Base-by-base conservation (phyloP, 1,140 invertebrate genomes). In the Drosophila pectinifera region DNA sequence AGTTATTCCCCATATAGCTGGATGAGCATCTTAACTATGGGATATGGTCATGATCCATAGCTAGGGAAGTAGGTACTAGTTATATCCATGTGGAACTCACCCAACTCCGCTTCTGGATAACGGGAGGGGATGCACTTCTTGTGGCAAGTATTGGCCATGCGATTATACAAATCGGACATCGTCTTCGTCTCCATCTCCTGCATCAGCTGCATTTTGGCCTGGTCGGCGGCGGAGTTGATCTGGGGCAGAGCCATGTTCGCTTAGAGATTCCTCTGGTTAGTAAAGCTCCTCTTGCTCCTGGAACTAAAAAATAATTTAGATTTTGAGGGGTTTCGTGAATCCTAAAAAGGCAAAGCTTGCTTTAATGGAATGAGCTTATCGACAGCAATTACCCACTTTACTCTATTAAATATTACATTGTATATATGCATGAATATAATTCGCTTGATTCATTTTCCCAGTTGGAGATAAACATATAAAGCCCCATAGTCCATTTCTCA, bases 151-250 rank as follows among this genome's bases (percentile, higher is more conserved):
- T 94, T 93, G 13, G 98, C 98, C 94, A 99, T 96, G 76, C 97
- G 94, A 91, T 97, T 98, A 93, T 98, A 99, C 97, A 99, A 98
- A 93, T 99, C 98, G 0, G 98, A 97, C 98, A 99, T 99, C 98
- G 99, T 99, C 94, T 99, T 98, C 68, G 99, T 97, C 93, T 99
- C 98, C 75, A 99, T 92, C 74, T 99, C 98, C 89, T 98, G 97
- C 24, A 99, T 96, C 22, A 99, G 92, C 91, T 98, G 96, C 83
- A 98, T 86, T 92, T 98, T 98, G 7, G 96, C 95, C 90, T 98
- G 92, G 90, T 98, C 97, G 36, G 96, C 95, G 16, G 95, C 94
- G 11, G 49, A 22, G 73, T 97, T 97, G 49, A 97, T 93, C 80
- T 95, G 92, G 7, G 96, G 95, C 95, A 96, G 95, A 11, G 88